These are phyloP conservation scores for Solenodon paradoxus DNA, from an alignment of 2,113 vertebrate genomes.

Conservation along the genomic window DNA sequence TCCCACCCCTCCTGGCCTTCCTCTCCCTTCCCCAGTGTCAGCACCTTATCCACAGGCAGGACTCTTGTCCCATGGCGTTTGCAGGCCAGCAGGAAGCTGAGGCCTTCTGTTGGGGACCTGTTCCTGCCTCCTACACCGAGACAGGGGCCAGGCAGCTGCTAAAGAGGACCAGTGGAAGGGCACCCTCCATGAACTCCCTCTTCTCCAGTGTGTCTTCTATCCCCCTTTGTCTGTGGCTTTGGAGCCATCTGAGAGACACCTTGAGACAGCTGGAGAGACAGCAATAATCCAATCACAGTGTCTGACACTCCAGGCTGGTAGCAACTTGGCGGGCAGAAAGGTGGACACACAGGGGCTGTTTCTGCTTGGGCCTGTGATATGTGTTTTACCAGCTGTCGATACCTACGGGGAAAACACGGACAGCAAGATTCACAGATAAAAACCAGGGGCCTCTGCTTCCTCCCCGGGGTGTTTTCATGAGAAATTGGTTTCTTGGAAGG, in stretches of 20 bases:
- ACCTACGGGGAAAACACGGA: conserved; percentile 19
- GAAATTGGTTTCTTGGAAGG: conserved; percentile 47
- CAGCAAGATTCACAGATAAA: conserved; percentile 13
- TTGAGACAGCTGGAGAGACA: conserved; percentile 55
- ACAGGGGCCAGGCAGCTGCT: fast-evolving
- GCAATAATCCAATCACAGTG: conserved; percentile 13
- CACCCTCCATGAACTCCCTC: fast-evolving
- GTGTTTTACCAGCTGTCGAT: neutral
- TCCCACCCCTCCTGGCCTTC: neutral
- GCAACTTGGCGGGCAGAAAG: neutral
- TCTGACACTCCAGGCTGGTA: neutral
- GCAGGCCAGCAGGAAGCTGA: neutral
- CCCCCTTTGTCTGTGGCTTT: neutral
- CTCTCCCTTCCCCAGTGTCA: no score
- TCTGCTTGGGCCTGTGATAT: fast-evolving
- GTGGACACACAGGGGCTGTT: fast-evolving
- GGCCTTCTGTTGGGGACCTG: neutral
- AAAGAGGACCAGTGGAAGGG: neutral
- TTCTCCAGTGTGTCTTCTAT: fast-evolving
- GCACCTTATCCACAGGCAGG: no score
- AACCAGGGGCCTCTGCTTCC: conserved; percentile 24
- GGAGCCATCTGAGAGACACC: conserved; percentile 69
- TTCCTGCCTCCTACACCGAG: neutral
- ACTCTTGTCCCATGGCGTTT: neutral
- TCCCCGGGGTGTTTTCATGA: conserved; percentile 36